Evolutionary conservation across 2,888 invertebrate species (phyloP), one percentile per base, ranked within the genome.

Genomic region (Chironomus tentans): DNA sequence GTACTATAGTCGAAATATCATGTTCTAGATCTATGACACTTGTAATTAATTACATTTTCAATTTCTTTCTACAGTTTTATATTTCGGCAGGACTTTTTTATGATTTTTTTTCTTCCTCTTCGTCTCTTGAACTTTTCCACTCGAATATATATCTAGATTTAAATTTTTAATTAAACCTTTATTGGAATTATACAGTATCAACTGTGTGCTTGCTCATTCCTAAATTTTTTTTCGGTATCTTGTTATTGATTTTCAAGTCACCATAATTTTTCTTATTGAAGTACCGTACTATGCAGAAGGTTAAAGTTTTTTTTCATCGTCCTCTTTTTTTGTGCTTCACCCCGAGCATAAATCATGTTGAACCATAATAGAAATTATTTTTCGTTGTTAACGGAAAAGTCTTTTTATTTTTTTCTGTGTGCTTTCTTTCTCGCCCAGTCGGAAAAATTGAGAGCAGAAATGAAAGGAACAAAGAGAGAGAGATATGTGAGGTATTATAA

Each of bases 211-310:
- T 7, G 1, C 38, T 38, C 38, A 38, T 38, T 38, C 38, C 38
- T 38, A 38, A 56, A n/a, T 7, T 50, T 50, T 50, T 56, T 18
- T 3, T 56, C 56, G 15, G 56, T 18, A 56, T 56, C 18, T 56
- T 72, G 48, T 61, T 72, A 72, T 72, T 72, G 72, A 72, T 72
- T 72, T 72, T 72, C 72, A 72, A 61, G 72, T 65, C 65, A 65
- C 65, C 21, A 65, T 65, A 65, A 24, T 21, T 65, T 65, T 65
- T 65, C 12, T 65, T 72, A 72, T 72, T 28, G 71, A 71, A 50
- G 71, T 71, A 18, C 46, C 13, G 46, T 13, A 71, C 48, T 22
- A 56, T 47, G 24, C 70, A 71, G 71, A 71, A 71, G 72, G 71
- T 71, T 72, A 72, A 72, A 72, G 72, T 62, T 72, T 65, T 28